These are phyloP conservation scores for Masnerella sp. DNA, from an alignment of 2,888 invertebrate species.

Conservation along the genomic window DNA sequence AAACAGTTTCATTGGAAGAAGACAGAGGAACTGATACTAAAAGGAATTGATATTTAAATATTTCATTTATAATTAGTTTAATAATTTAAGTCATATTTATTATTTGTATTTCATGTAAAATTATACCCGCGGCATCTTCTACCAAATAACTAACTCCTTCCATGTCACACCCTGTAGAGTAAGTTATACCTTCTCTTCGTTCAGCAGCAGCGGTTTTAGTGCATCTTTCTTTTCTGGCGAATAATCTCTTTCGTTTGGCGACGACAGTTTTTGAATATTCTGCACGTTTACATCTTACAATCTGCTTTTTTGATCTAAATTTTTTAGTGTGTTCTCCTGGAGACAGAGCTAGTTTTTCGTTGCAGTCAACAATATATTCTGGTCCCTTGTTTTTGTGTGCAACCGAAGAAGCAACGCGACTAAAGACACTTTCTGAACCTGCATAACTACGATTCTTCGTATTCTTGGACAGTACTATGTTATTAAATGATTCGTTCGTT, in stretches of 20 bases:
- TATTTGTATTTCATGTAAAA: no score
- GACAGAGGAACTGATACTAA: no score
- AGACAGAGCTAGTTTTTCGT: slow-evolving; percentile 31
- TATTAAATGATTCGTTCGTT: slow-evolving; percentile 57
- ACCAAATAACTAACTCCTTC: neutral
- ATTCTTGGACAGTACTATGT: slow-evolving; percentile 30
- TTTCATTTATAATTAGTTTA: no score
- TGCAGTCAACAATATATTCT: slow-evolving; percentile 24
- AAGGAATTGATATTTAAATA: no score
- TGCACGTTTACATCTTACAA: neutral
- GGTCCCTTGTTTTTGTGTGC: slow-evolving; percentile 42
- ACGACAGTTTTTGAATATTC: slow-evolving; percentile 12
- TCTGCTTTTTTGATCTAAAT: slow-evolving; percentile 28
- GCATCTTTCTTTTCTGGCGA: slow-evolving; percentile 32
- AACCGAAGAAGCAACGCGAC: slow-evolving; percentile 41
- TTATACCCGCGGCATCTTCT: no score
- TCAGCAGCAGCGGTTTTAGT: slow-evolving; percentile 8
- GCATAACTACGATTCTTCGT: slow-evolving; percentile 51
- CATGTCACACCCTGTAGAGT: slow-evolving; percentile 33
- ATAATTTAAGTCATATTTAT: no score
- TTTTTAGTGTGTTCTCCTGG: slow-evolving; percentile 39
- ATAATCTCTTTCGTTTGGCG: slow-evolving; percentile 27
- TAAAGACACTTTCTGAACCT: slow-evolving; percentile 42
- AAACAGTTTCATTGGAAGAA: no score
- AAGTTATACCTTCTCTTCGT: slow-evolving; percentile 49